A percentile compares a stretch with the other conserved stretches of the same genome.
Evolutionary conservation across 2,888 invertebrate species (phyloP).

Genomic region (Campaea margaritaria): DNA sequence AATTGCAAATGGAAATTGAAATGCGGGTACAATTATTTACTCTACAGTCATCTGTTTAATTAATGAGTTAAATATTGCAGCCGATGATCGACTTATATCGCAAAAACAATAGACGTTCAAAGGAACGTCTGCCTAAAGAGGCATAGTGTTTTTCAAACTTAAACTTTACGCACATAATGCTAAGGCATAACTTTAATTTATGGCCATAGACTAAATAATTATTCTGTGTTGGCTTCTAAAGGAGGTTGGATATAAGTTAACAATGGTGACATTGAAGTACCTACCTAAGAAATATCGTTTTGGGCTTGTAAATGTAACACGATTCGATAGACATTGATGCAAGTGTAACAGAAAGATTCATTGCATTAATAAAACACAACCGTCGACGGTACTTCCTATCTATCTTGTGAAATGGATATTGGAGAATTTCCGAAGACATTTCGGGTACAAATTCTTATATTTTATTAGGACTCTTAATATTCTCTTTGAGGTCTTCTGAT

Average conservation of each 20-base stretch:
- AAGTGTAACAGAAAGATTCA: slow-evolving; percentile 15
- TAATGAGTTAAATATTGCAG: background rate
- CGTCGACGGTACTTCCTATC: slow-evolving; percentile 15
- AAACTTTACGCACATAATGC: too few species aligned
- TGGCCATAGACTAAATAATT: too few species aligned
- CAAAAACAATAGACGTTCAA: too few species aligned
- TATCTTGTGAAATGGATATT: slow-evolving; percentile 20
- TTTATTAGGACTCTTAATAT: slow-evolving; percentile 13
- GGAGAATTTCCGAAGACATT: slow-evolving; percentile 14
- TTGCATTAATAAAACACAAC: slow-evolving; percentile 24
- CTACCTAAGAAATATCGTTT: too few species aligned
- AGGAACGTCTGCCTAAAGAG: too few species aligned
- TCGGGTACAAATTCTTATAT: slow-evolving; percentile 16
- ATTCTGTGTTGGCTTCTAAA: too few species aligned
- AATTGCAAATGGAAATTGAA: slow-evolving; percentile 26
- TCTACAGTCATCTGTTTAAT: slow-evolving; percentile 1
- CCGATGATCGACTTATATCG: background rate
- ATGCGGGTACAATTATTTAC: slow-evolving; percentile 3
- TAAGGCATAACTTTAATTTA: too few species aligned
- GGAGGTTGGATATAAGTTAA: too few species aligned
- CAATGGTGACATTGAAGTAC: too few species aligned
- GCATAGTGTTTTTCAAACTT: too few species aligned
- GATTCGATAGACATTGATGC: background rate
- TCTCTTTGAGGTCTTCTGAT: slow-evolving; percentile 14
- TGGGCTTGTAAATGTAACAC: too few species aligned